phyloP scores from a whole-genome alignment of 2,888 invertebrate genomes.

The Priocnemis perturbator region DNA sequence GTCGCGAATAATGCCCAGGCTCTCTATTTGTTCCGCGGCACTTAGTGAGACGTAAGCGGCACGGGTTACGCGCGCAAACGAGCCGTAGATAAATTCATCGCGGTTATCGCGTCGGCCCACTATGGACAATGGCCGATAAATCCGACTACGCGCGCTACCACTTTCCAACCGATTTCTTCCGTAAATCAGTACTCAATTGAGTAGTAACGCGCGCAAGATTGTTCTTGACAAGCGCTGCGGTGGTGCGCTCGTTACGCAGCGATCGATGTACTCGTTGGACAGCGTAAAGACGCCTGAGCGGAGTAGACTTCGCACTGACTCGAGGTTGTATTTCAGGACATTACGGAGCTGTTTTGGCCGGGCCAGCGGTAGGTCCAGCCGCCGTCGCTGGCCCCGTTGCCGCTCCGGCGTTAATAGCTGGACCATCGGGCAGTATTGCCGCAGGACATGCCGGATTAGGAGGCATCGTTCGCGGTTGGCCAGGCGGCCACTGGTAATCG shows the following conservation, averaged over 20 bases:
- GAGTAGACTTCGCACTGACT: no score
- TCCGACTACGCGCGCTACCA: slow-evolving; percentile 7
- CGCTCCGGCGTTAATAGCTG: slow-evolving; percentile 68
- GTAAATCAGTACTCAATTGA: neutral
- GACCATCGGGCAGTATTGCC: slow-evolving; percentile 71
- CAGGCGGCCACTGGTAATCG: slow-evolving; percentile 60
- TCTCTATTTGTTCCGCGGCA: no score
- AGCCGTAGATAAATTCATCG: no score
- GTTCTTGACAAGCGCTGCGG: no score
- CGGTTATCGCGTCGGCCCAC: no score
- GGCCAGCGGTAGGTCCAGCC: slow-evolving; percentile 66
- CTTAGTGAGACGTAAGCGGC: no score
- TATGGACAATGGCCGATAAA: slow-evolving; percentile 34
- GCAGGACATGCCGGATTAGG: slow-evolving; percentile 62
- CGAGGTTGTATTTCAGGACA: slow-evolving; percentile 43
- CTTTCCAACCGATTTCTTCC: slow-evolving; percentile 4
- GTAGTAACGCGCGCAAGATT: no score
- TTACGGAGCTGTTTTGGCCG: slow-evolving; percentile 66
- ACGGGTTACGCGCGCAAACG: no score
- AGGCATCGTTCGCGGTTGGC: slow-evolving; percentile 59
- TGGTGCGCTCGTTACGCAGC: no score
- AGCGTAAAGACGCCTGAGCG: no score
- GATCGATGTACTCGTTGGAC: no score
- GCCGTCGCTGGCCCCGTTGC: slow-evolving; percentile 67
- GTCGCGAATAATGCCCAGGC: no score